Evolutionary conservation across 1,140 invertebrate genomes (phyloP), one percentile per base, ranked within the genome.

Genomic region (Cyphomyrmex costatus): DNA sequence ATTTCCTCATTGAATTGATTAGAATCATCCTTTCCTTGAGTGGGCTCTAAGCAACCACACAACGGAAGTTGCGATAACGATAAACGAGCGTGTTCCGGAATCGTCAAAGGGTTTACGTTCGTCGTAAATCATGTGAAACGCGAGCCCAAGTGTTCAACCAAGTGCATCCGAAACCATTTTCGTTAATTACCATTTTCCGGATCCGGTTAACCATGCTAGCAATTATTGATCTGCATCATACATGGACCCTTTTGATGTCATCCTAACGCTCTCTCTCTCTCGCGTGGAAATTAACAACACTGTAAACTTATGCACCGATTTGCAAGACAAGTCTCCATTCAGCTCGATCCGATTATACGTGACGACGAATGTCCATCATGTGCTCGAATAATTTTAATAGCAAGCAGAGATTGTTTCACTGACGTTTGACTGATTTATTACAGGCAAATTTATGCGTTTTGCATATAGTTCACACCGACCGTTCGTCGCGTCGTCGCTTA

Each of bases 371-470:
- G 58, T 3, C 8, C 30, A 30, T 27, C 60, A 56, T 16, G 27
- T 12, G 7, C 46, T 68, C 16, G 53, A 74, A 74, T 49, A 73
- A 82, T 58, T 58, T 71, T 53, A 73, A 73, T 58, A 83, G 42
- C n/a, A 51, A 58, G 51, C 79, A 21, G 66, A 14, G 73, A 68
- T 74, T 30, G 53, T 68, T 5, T 30, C 53, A 27, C 36, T 27
- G 42, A 30, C 10, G n/a, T 71, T 46, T 14, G 33, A 46, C 68
- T 14, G 63, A 70, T 73, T 61, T 58, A 74, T 74, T 46, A 19
- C 53, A 21, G 24, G 3, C 24, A 83, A 36, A 83, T 83, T 83
- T 73, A 83, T 61, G n/a, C 42, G n/a, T 60, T 83, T 83, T 80
- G 36, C 63, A 53, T 79, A 51, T 80, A 80, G 68, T 80, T 10